Percentiles rank a stretch among this genome's conserved stretches.
These are phyloP conservation scores for Monopterus albus DNA, from an alignment of 2,113 vertebrate species.

Conservation along the genomic window DNA sequence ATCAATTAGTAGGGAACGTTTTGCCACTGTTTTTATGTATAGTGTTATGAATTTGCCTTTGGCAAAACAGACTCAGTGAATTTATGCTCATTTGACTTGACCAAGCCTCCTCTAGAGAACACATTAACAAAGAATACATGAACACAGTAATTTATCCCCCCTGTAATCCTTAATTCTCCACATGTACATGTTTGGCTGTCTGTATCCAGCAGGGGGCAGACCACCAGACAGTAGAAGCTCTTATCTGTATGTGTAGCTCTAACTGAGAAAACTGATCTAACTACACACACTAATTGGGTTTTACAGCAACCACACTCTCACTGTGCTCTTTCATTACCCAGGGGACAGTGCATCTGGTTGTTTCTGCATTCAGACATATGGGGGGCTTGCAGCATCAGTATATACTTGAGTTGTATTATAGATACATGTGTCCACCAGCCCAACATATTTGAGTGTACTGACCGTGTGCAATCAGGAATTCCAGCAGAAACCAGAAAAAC, in stretches of 20 bases:
- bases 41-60: constrained; percentile 3
- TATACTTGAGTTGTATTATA: constrained; percentile 34
- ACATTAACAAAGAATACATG: constrained; percentile 33
- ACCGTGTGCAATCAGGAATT: constrained; percentile 44
- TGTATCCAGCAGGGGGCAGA: constrained; percentile 73
- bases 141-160: constrained; percentile 29
- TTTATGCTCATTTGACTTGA: constrained; percentile 38
- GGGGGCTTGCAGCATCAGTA: constrained; percentile 18
- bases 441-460: constrained; percentile 37
- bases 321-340: constrained; percentile 78
- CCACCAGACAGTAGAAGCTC: constrained; percentile 37
- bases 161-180: constrained; percentile 7
- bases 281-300: constrained; percentile 80
- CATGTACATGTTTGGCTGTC: constrained; percentile 9
- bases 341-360: constrained; percentile 68
- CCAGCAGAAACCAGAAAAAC: constrained; percentile 33
- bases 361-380: constrained; percentile 58
- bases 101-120: constrained; percentile 38
- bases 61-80: background rate
- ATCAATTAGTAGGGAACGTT: background rate
- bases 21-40: constrained; percentile 27
- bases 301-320: constrained; percentile 72
- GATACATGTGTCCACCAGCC: constrained; percentile 41
- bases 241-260: constrained; percentile 63
- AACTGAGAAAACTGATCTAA: constrained; percentile 68